Percentiles rank a stretch among this genome's conserved stretches.
phyloP scores from a whole-genome alignment of 2,888 invertebrate species.

The Steromphala cineraria region DNA sequence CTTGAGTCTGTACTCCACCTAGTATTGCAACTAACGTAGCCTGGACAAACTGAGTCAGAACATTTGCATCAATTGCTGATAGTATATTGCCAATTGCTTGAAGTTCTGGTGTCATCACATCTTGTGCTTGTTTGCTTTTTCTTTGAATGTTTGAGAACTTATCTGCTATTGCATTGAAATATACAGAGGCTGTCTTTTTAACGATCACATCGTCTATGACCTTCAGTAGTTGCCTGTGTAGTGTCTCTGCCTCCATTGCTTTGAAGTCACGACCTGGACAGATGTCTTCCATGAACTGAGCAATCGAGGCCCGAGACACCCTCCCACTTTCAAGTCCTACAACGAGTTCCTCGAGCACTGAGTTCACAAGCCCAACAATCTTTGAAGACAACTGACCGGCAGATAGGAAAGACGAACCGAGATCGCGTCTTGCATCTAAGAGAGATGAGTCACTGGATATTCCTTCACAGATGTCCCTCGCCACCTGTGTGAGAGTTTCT shows the following conservation, averaged over 20 bases:
- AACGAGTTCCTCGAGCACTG: background rate
- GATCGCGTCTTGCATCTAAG: background rate
- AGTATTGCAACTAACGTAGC: conserved; percentile 1
- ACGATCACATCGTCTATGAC: background rate
- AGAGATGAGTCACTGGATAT: conserved; percentile 20
- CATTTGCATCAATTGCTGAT: background rate
- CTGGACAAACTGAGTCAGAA: conserved; percentile 11
- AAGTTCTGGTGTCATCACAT: conserved; percentile 1
- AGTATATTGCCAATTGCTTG: background rate
- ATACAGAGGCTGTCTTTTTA: background rate
- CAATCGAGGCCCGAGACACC: background rate
- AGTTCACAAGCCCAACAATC: background rate
- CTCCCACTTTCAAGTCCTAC: background rate
- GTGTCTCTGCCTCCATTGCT: background rate
- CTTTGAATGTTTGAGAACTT: background rate
- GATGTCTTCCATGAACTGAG: background rate
- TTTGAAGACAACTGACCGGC: background rate
- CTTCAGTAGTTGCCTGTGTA: background rate
- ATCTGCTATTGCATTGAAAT: background rate
- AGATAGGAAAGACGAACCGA: background rate
- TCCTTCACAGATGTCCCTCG: conserved; percentile 44
- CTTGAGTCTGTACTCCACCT: background rate
- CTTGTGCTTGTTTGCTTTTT: background rate
- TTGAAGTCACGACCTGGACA: background rate
- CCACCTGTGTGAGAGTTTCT: conserved; percentile 44